A percentile compares a stretch with the other conserved stretches of the same genome.
These are phyloP conservation scores for Rhea americana DNA, from an alignment of 2,113 vertebrate genomes.

Conservation along the genomic window DNA sequence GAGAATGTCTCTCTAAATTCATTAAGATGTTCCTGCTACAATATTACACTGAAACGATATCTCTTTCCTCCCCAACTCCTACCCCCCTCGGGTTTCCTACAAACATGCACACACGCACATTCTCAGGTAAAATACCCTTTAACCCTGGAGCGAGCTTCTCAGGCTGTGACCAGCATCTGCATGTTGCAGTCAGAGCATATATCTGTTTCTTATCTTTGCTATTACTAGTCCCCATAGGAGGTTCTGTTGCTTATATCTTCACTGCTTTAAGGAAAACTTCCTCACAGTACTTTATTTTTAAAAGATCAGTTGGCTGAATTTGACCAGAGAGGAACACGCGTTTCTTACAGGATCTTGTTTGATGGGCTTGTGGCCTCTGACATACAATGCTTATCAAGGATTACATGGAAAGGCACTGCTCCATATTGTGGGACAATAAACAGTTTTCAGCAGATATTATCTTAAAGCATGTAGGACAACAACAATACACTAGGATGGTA, in stretches of 20 bases:
- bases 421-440: background rate
- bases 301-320: background rate
- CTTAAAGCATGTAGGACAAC: background rate
- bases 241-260: background rate
- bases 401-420: background rate
- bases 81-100: background rate
- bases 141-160: background rate
- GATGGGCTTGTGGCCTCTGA: background rate
- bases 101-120: too few relatives aligned
- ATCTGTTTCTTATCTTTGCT: background rate
- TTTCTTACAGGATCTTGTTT: background rate
- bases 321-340: too few relatives aligned
- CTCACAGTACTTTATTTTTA: background rate
- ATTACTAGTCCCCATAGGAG: background rate
- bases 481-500: accelerated
- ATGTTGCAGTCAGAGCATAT: background rate
- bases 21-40: background rate
- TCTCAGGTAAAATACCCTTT: background rate
- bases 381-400: background rate
- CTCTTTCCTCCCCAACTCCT: too few relatives aligned
- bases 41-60: background rate
- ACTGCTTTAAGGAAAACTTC: background rate
- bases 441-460: background rate
- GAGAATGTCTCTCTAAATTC: background rate
- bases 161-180: background rate